Evolutionary conservation across 1,140 invertebrate species (phyloP).

Genomic region (Chelonus insularis): DNA sequence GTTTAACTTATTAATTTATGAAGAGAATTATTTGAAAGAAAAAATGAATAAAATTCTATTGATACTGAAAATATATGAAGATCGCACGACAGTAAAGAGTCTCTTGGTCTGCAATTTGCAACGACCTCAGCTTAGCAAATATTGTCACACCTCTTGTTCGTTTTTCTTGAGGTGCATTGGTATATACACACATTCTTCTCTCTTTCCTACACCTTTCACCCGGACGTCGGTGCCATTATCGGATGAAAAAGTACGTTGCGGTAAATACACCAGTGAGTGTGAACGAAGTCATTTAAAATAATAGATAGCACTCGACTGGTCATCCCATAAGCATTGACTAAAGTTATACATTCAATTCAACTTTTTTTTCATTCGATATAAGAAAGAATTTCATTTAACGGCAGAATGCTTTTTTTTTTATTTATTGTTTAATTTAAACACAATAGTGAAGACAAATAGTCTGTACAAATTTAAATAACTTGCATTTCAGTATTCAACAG

Average conservation of each 20-base stretch:
- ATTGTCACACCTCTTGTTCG: constrained; percentile 30
- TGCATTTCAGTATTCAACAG: background rate
- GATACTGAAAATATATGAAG: background rate
- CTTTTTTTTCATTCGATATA: too few species aligned
- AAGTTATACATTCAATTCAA: too few species aligned
- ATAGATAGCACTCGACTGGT: background rate
- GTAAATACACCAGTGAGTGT: constrained; percentile 25
- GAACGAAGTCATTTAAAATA: constrained; percentile 22
- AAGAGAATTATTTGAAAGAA: too few species aligned
- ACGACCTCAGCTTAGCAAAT: constrained; percentile 24
- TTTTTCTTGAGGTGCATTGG: constrained; percentile 12
- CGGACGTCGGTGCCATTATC: constrained; percentile 11
- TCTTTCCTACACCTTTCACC: constrained; percentile 1
- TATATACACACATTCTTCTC: too few species aligned
- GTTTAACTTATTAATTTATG: too few species aligned
- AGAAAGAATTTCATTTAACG: background rate
- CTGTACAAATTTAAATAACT: background rate
- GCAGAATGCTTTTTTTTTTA: background rate
- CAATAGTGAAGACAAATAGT: too few species aligned
- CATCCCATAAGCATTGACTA: too few species aligned
- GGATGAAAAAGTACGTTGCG: constrained; percentile 15
- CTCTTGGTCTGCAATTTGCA: constrained; percentile 14
- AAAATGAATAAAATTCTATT: background rate
- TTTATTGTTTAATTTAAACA: too few species aligned
- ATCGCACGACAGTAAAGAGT: background rate